These are phyloP conservation scores for Acanthurus leucopareius DNA, from an alignment of 2,797 vertebrate species.

Conservation along the genomic window DNA sequence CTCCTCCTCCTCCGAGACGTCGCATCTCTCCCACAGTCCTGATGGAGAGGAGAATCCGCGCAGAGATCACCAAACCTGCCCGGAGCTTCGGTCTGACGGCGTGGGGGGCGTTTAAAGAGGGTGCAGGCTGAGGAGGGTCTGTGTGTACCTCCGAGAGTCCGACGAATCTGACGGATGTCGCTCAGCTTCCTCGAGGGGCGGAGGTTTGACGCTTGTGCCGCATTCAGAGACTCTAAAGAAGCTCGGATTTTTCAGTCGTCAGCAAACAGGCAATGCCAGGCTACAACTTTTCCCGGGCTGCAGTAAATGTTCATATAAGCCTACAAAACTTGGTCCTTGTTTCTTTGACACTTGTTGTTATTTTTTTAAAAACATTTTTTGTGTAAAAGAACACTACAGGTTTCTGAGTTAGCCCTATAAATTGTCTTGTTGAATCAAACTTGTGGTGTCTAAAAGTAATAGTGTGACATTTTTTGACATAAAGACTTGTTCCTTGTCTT, in stretches of 20 bases:
- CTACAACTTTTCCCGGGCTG: too few relatives aligned
- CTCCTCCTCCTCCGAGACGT: slow-evolving; percentile 75
- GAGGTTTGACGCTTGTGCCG: slow-evolving; percentile 51
- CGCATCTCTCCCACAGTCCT: slow-evolving; percentile 74
- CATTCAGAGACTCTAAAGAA: slow-evolving; percentile 50
- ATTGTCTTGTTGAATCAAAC: too few relatives aligned
- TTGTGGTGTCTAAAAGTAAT: too few relatives aligned
- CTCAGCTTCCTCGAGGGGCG: slow-evolving; percentile 62
- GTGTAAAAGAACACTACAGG: too few relatives aligned
- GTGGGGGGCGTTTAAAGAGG: background rate
- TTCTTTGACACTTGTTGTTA: too few relatives aligned
- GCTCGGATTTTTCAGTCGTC: background rate
- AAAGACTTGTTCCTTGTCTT: too few relatives aligned
- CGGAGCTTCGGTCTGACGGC: slow-evolving; percentile 20
- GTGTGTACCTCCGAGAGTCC: slow-evolving; percentile 14
- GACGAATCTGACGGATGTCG: slow-evolving; percentile 54
- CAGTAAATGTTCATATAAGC: too few relatives aligned
- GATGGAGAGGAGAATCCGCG: slow-evolving; percentile 39
- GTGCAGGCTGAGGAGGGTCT: background rate
- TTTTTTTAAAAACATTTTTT: too few relatives aligned
- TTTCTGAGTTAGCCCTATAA: too few relatives aligned
- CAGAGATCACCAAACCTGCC: slow-evolving; percentile 16
- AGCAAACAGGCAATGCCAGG: background rate
- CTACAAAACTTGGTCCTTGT: too few relatives aligned
- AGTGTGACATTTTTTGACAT: too few relatives aligned